Conservation (phyloP, 2,888 invertebrate species). For the Baccha elongata region DNA sequence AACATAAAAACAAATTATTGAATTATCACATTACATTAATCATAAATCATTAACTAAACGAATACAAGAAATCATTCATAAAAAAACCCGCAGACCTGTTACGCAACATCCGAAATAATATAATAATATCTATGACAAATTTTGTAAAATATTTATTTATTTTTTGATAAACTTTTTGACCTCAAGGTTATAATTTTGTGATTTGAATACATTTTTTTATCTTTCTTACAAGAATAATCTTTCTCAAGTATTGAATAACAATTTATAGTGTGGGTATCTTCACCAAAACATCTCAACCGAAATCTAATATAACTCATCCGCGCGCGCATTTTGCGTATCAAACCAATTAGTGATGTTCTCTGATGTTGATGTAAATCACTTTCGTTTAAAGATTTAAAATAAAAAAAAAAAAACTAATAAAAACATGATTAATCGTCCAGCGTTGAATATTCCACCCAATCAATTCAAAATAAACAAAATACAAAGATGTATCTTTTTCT, state of each 20-base stretch:
- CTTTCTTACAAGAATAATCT: neutral
- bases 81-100: conserved; percentile 12
- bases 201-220: conserved; percentile 12
- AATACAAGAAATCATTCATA: conserved; percentile 14
- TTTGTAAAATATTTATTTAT: neutral
- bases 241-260: conserved; percentile 14
- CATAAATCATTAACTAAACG: neutral
- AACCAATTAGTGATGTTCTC: conserved; percentile 50
- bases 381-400: conserved; percentile 23
- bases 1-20: neutral
- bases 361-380: conserved; percentile 43
- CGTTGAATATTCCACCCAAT: conserved; percentile 47
- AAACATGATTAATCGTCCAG: conserved; percentile 50
- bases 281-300: conserved; percentile 2
- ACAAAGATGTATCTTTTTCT: neutral
- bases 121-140: conserved; percentile 6
- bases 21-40: neutral
- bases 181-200: neutral
- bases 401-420: neutral
- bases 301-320: conserved; percentile 20
- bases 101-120: neutral
- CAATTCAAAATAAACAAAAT: conserved; percentile 41
- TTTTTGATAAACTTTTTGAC: conserved; percentile 16
- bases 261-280: conserved; percentile 13
- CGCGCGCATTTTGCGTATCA: conserved; percentile 36